Evolutionary conservation across 1,140 invertebrate genomes (phyloP).

Genomic region (Eumaeus atala): DNA sequence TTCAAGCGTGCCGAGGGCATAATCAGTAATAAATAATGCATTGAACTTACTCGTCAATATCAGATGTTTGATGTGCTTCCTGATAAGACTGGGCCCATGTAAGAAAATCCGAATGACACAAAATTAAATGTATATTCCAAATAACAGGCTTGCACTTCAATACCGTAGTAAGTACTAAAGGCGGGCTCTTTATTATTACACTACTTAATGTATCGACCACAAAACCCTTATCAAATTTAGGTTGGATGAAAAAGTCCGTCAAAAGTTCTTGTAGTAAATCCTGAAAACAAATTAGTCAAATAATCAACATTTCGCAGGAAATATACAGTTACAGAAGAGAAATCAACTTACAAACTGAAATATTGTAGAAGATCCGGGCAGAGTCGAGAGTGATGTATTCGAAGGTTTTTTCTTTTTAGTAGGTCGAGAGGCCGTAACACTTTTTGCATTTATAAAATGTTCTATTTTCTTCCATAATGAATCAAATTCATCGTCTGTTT

Average conservation of each 20-base stretch:
- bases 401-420: slow-evolving; percentile 55
- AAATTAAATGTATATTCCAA: slow-evolving; percentile 47
- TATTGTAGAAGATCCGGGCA: background rate
- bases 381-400: slow-evolving; percentile 36
- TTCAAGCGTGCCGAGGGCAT: no score
- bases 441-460: slow-evolving; percentile 42
- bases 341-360: background rate
- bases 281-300: slow-evolving; percentile 26
- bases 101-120: slow-evolving; percentile 47
- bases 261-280: slow-evolving; percentile 53
- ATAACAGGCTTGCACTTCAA: slow-evolving; percentile 51
- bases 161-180: slow-evolving; percentile 41
- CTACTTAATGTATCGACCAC: slow-evolving; percentile 54
- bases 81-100: no score
- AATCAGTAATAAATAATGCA: no score
- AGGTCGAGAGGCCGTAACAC: slow-evolving; percentile 41
- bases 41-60: no score
- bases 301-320: background rate
- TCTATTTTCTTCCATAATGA: slow-evolving; percentile 47
- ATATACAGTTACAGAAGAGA: background rate
- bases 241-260: slow-evolving; percentile 40
- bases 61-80: no score
- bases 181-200: slow-evolving; percentile 42
- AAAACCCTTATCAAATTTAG: slow-evolving; percentile 49
- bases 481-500: slow-evolving; percentile 49